Base-by-base conservation (phyloP, 2,888 invertebrate species). In the Brenthis ino region DNA sequence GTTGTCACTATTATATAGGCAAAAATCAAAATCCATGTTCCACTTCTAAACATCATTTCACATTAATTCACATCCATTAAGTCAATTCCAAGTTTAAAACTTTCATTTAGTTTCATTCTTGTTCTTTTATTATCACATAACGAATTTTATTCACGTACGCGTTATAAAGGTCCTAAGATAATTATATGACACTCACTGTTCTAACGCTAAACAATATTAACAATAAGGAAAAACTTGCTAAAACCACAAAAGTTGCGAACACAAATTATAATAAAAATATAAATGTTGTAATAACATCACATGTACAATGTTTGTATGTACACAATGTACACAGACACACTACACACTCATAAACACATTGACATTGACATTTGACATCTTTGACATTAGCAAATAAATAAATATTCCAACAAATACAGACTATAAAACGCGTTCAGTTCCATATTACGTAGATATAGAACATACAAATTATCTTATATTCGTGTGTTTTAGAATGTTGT, bases 211-310 rank as follows among this genome's bases (percentile, higher is more conserved):
- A 47, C 12, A 3, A 47, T 58, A 47, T 58, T 47, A 20, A 58
- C 47, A 14, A 58, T 48, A 43, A 64, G 55, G 64, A 64, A 64
- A 55, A 64, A 47, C 47, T 47, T 14, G 58, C 14, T 14, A 58
- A 57, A 58, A 58, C 58, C 58, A 58, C 47, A 58, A 58, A 13
- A 48, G 24, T 58, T 58, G 58, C 58, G 24, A 58, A 58, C 14
- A 20, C 48, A 47, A 58, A 58, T 47, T 58, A 58, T 47, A 47
- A 58, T 24, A 47, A 47, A 47, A 58, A 58, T 47, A 58, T 24
- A 48, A 43, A 43, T 43, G 37, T 58, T 24, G 20, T 20, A 12
- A 4, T 20, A 57, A 11, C 12, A 4, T 20, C 43, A 11, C 12
- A n/a, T 24, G 13, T 47, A 47, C 6, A 20, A 14, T 12, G 43